Base-by-base conservation (phyloP, 1,140 invertebrate species). In the Drosophila saltans region DNA sequence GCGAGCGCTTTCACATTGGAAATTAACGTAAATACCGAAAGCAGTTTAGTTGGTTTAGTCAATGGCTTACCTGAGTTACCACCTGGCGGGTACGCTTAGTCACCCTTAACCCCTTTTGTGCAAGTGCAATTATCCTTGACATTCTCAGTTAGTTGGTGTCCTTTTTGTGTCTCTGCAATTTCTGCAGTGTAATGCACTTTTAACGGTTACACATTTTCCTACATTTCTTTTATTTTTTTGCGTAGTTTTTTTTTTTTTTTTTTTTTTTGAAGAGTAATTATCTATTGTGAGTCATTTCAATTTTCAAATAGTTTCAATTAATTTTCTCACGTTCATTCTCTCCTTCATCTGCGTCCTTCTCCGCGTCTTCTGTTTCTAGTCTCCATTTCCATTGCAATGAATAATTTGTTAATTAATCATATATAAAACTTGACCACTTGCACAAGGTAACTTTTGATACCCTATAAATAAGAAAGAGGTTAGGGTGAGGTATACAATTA, bases 381-480 rank as follows among this genome's bases (percentile, higher is more conserved):
- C 55, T 36, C 10, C 43, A 16, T 16, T 26, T 43, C 40, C 30
- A 71, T 16, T 45, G 64, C 76, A 74, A 82, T 86, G 83, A 77
- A 86, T 86, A 86, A 88, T 88, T 83, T 86, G 40, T 75, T 88
- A 86, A 86, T 86, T 88, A 86, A 86, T 86, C 83, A 86, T 76
- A 70, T 85, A 81, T 16, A 85, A 65, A 39, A 39, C 55, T 52
- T 60, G 56, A 41, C 58, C 41, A 45, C 36, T 43, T 41, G n/a
- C 62, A 45, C 36, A 73, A 77, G 78, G 75, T 68, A 52, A 52
- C 45, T 52, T 52, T 3, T 10, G n/a, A 52, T 52, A 52, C 45
- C 45, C 21, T 52, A 2, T 26, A 52, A 26, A 10, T 3, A 9
- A 52, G 26, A 24, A 26, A 24, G 2, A 16, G 8, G 16, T 48